A percentile compares a stretch with the other conserved stretches of the same genome.
Evolutionary conservation across 2,113 vertebrate genomes (phyloP).

Genomic region (Proterorhinus semilunaris): DNA sequence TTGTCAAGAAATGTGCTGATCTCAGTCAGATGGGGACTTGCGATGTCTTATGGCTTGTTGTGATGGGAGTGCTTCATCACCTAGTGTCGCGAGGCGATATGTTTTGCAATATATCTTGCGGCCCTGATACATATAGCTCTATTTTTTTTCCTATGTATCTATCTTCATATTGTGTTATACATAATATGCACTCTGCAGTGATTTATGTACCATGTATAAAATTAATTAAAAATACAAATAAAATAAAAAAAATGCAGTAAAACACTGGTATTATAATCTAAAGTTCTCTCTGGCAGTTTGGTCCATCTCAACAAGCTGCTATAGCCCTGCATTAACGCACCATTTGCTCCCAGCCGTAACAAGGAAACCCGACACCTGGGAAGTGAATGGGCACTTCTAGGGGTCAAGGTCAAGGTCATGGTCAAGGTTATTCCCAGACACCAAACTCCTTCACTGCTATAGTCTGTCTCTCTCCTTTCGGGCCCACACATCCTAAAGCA

Average conservation of each 20-base stretch:
- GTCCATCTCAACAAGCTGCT: constrained; percentile 1
- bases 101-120: too few species aligned
- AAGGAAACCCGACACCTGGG: background rate
- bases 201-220: too few species aligned
- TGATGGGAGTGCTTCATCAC: too few species aligned
- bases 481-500: background rate
- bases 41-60: too few species aligned
- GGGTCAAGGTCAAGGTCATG: constrained; percentile 10
- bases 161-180: too few species aligned
- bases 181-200: too few species aligned
- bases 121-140: too few species aligned
- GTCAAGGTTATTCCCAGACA: constrained; percentile 3
- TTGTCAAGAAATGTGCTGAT: too few species aligned
- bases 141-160: too few species aligned
- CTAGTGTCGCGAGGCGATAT: too few species aligned
- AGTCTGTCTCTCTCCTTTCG: background rate
- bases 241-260: background rate
- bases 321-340: background rate
- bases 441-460: background rate
- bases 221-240: too few species aligned
- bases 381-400: background rate
- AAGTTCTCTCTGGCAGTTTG: background rate
- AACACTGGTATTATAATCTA: background rate
- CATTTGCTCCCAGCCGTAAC: constrained; percentile 4
- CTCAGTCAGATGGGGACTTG: too few species aligned